Evolutionary conservation across 92 coral and sea anemone genomes (phyloP).

Genomic region (Pocillopora meandrina): DNA sequence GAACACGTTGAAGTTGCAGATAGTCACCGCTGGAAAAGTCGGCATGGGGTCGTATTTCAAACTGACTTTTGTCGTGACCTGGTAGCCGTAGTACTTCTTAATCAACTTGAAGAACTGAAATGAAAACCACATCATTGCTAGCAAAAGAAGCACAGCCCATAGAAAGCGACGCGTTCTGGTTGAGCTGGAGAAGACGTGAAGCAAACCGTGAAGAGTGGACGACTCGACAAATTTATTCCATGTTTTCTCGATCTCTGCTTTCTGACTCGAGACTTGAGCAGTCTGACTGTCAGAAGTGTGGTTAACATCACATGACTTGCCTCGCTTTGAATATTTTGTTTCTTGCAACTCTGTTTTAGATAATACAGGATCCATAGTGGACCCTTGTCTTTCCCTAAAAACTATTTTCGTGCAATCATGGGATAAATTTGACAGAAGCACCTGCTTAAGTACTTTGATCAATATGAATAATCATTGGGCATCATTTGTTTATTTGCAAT

Average conservation of each 20-base stretch:
- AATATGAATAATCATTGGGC: too few species aligned
- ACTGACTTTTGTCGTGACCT: slow-evolving; percentile 48
- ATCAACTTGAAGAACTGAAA: slow-evolving; percentile 25
- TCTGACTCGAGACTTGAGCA: not conserved
- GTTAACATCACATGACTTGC: too few species aligned
- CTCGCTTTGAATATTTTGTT: too few species aligned
- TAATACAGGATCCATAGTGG: too few species aligned
- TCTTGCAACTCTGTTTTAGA: too few species aligned
- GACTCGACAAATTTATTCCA: slow-evolving; percentile 37
- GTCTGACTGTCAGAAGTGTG: too few species aligned
- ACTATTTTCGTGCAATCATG: too few species aligned
- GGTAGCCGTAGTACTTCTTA: slow-evolving; percentile 32
- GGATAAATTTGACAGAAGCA: too few species aligned
- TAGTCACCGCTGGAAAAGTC: slow-evolving; percentile 57
- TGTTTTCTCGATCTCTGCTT: not conserved
- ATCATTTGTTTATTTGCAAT: too few species aligned
- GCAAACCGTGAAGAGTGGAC: slow-evolving; percentile 62
- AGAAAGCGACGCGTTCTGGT: slow-evolving; percentile 32
- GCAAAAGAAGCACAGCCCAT: slow-evolving; percentile 48
- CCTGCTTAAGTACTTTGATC: too few species aligned
- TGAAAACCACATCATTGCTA: slow-evolving; percentile 37
- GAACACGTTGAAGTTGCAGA: slow-evolving; percentile 59
- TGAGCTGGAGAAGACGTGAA: slow-evolving; percentile 44
- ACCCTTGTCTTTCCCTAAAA: too few species aligned
- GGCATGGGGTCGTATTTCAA: slow-evolving; percentile 31